phyloP scores from a whole-genome alignment of 1,140 invertebrate species.

The Trichoplusia ni region DNA sequence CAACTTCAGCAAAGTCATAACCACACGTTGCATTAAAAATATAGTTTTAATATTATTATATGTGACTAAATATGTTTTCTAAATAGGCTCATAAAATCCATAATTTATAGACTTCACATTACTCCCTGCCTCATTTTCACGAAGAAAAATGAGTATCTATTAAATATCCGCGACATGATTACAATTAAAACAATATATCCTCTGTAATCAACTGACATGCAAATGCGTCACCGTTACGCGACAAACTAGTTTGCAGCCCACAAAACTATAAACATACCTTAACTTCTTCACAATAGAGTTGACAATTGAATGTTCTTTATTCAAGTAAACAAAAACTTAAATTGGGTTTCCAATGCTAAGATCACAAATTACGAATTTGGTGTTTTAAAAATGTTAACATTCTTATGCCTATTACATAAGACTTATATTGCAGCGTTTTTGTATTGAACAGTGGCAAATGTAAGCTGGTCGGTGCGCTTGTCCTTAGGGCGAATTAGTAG shows the following conservation, averaged over 20 bases:
- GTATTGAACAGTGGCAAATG: not conserved
- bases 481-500: slow-evolving; percentile 53
- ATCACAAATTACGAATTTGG: not conserved
- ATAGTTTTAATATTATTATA: no score
- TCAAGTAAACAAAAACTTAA: not conserved
- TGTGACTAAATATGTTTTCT: no score
- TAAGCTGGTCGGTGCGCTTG: not conserved
- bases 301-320: not conserved
- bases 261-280: not conserved
- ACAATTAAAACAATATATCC: not conserved
- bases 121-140: not conserved
- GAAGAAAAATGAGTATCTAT: slow-evolving; percentile 7
- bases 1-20: no score
- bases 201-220: slow-evolving; percentile 1
- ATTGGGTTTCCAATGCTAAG: not conserved
- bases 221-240: not conserved
- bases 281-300: not conserved
- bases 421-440: not conserved
- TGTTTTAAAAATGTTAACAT: not conserved
- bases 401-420: not conserved
- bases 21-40: no score
- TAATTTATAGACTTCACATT: not conserved
- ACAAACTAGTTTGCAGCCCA: not conserved
- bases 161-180: slow-evolving; percentile 10
- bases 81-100: no score